Conservation (phyloP, 2,888 invertebrate genomes). For the Nephrotoma appendiculata region DNA sequence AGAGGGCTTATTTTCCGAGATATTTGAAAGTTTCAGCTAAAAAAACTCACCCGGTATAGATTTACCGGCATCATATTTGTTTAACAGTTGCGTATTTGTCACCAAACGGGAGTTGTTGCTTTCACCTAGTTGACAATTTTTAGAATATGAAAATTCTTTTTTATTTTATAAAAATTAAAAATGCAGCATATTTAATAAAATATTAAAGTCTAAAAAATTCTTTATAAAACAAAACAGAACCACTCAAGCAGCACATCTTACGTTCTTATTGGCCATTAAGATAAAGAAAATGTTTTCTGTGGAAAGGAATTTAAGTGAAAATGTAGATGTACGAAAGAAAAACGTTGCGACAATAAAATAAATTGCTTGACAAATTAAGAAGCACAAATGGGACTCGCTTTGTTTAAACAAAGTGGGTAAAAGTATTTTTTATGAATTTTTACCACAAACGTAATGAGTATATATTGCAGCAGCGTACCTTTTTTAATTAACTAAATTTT, state of each 20-base stretch:
- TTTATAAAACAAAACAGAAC: neutral
- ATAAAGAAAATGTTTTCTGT: neutral
- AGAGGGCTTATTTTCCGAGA: no score
- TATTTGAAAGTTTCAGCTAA: no score
- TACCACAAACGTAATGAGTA: neutral
- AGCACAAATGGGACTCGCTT: neutral
- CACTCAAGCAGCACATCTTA: neutral
- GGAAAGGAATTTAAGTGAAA: neutral
- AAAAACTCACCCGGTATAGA: no score
- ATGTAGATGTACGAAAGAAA: neutral
- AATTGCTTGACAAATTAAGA: neutral
- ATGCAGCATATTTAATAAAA: neutral
- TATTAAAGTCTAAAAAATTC: neutral
- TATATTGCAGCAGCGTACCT: neutral
- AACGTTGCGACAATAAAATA: neutral
- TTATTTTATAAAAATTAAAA: neutral
- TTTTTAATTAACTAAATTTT: neutral
- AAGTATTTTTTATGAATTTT: neutral
- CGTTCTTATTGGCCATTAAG: neutral
- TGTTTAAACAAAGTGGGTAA: neutral
- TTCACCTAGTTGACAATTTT: neutral
- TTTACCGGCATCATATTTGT: no score
- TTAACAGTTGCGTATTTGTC: no score
- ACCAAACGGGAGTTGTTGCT: neutral
- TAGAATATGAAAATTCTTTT: neutral